Evolutionary conservation across 1,140 invertebrate species (phyloP), one percentile per base, ranked within the genome.

Genomic region (Neodiprion lecontei): DNA sequence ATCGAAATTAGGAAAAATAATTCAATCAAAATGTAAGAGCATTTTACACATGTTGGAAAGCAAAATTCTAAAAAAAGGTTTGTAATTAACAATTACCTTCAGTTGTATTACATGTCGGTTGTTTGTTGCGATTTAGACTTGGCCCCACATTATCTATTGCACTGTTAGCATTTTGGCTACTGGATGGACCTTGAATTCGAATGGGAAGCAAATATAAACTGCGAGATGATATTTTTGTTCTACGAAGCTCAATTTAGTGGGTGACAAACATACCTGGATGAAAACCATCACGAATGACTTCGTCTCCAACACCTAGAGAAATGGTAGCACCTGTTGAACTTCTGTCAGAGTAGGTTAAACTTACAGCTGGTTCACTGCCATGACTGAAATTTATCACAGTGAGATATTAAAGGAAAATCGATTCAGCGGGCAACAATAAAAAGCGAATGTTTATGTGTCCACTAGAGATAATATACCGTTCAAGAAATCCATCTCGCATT

Each of bases 331-430:
- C 89, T 14, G 87, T 89, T 21, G 88, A 88, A 76, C 89, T 89
- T 80, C 88, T 89, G 72, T 89, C 88, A 14, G 89, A 89, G 78
- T 89, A 91, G 66, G 86, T 89, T 74, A 90, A 83, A 82, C 86
- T 91, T 3, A 93, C 91, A 69, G 91, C 88, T 72, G 92, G 91
- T 79, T 91, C 90, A 72, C 86, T 87, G 50, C 90, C 87, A 82
- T 91, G 89, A 80, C 90, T 91, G 49, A 50, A 84, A 83, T 17
- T 14, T 61, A 23, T 21, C 17, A 21, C 17, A 21, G 17, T 68
- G 77, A 75, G 80, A 73, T 3, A 77, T 72, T 74, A 75, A 73
- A 75, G 28, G 5, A 14, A 75, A 72, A 69, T 69, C 66, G 40
- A 65, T 75, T 66, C 61, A 69, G 8, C 40, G 17, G 23, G 9